Evolutionary conservation across 2,888 invertebrate genomes (phyloP).

Genomic region (Chymomyza amoena): DNA sequence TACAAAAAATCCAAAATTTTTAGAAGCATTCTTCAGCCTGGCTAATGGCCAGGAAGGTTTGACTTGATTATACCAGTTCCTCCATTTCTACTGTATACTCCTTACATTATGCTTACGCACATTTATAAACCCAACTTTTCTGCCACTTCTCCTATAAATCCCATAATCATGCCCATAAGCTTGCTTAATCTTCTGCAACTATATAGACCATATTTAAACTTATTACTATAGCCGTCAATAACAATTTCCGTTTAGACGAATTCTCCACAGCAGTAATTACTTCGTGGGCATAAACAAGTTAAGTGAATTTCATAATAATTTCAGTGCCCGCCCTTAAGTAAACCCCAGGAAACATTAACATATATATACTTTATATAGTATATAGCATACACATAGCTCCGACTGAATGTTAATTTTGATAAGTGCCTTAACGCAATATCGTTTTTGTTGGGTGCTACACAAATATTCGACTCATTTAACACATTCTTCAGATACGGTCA

Average conservation of each 20-base stretch:
- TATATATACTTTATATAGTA: background rate
- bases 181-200: background rate
- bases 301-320: background rate
- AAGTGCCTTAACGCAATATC: conserved; percentile 33
- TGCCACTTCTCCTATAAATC: too few species aligned
- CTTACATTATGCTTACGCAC: too few species aligned
- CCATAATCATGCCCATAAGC: background rate
- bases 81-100: too few species aligned
- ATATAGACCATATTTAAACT: background rate
- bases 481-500: conserved; percentile 56
- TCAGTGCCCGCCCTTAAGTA: background rate
- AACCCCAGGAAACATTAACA: conserved; percentile 32
- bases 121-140: too few species aligned
- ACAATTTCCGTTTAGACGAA: background rate
- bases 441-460: conserved; percentile 22
- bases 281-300: background rate
- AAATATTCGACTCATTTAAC: conserved; percentile 66
- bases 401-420: conserved; percentile 41
- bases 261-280: background rate
- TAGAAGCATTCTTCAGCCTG: too few species aligned
- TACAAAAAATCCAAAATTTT: too few species aligned
- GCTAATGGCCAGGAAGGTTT: too few species aligned
- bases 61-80: too few species aligned
- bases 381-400: background rate
- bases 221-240: conserved; percentile 12